These are phyloP conservation scores for Bombus consobrinus DNA, from an alignment of 1,140 invertebrate genomes.

Conservation along the genomic window DNA sequence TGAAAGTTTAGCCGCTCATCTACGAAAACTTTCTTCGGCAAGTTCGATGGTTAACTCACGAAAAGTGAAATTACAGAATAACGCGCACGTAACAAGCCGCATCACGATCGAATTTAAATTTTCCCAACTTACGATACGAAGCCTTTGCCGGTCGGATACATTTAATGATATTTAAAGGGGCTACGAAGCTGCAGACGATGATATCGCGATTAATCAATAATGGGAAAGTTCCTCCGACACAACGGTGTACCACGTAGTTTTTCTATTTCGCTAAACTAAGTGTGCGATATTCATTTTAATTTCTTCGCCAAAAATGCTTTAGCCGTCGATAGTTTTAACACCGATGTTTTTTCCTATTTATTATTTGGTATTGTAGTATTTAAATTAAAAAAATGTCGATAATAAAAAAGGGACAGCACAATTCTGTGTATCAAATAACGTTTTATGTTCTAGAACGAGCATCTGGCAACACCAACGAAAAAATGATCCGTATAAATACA, in stretches of 20 bases:
- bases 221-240: background rate
- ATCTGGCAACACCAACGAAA: background rate
- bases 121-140: conserved; percentile 16
- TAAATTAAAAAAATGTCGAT: background rate
- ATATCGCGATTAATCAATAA: conserved; percentile 16
- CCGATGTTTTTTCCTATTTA: too few species aligned
- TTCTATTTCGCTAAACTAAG: background rate
- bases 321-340: too few species aligned
- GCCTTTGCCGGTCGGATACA: conserved; percentile 7
- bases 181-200: background rate
- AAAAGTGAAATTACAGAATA: conserved; percentile 47
- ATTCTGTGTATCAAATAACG: background rate
- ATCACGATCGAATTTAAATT: conserved; percentile 44
- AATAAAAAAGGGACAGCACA: background rate
- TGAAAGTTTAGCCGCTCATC: background rate
- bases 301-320: too few species aligned
- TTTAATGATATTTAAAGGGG: conserved; percentile 25
- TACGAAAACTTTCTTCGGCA: conserved; percentile 7
- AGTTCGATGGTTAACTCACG: conserved; percentile 15
- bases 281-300: background rate
- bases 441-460: background rate
- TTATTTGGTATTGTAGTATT: too few species aligned
- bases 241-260: background rate
- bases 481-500: background rate
- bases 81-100: conserved; percentile 30